Percentiles rank a stretch among this genome's conserved stretches.
These are phyloP conservation scores for Sitophilus oryzae DNA, from an alignment of 1,140 invertebrate genomes.

Conservation along the genomic window DNA sequence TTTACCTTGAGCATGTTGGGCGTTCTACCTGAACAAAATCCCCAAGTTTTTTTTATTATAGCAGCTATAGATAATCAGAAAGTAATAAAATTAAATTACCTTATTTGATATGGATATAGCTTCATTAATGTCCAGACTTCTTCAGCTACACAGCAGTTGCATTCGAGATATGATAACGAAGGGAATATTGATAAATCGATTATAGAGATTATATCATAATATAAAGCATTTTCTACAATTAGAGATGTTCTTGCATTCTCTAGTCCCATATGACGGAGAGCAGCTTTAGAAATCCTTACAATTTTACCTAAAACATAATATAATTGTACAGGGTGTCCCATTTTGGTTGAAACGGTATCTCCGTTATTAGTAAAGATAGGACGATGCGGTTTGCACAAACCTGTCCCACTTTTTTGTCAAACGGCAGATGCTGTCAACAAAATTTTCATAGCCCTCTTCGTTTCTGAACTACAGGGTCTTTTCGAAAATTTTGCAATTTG, in stretches of 20 bases:
- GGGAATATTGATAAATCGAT: constrained; percentile 85
- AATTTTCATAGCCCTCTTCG: no score
- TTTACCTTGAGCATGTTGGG: no score
- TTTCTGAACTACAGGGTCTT: no score
- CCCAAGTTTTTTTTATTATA: no score
- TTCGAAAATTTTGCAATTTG: no score
- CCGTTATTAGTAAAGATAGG: no score
- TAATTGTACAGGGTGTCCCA: neutral
- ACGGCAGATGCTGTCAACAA: no score
- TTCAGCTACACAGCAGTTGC: constrained; percentile 92
- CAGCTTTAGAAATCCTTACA: constrained; percentile 56
- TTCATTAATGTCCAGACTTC: constrained; percentile 92
- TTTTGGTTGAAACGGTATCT: no score
- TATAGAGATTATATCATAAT: constrained; percentile 77
- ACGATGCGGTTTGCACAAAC: no score
- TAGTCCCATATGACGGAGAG: constrained; percentile 37
- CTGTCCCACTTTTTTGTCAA: no score
- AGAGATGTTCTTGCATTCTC: constrained; percentile 35
- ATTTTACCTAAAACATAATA: constrained; percentile 60
- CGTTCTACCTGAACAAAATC: no score
- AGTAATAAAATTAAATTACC: constrained; percentile 4
- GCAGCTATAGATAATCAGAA: neutral
- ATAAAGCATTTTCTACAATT: constrained; percentile 49
- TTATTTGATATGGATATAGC: constrained; percentile 79
- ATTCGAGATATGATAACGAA: constrained; percentile 83